These are phyloP conservation scores for Parauchenoglanis ngamensis DNA, from an alignment of 2,797 vertebrate species.

Conservation along the genomic window DNA sequence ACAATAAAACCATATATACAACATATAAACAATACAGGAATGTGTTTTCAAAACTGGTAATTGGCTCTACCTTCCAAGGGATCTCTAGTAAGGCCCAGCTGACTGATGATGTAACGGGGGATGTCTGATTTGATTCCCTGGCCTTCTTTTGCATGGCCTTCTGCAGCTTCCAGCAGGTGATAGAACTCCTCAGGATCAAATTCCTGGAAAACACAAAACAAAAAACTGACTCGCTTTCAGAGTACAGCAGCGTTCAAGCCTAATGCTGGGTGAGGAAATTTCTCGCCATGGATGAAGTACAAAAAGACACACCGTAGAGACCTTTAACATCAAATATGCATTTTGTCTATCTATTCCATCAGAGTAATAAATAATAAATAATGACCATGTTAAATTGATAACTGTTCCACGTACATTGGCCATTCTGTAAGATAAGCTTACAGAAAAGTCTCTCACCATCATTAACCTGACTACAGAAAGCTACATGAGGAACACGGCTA, in stretches of 20 bases:
- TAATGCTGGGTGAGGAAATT: neutral
- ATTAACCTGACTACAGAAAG: neutral
- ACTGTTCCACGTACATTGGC: neutral
- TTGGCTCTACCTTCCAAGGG: conserved; percentile 86
- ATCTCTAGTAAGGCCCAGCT: conserved; percentile 95
- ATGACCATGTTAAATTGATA: neutral
- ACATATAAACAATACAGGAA: neutral
- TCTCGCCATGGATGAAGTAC: neutral
- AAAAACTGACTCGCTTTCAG: neutral
- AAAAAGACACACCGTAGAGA: neutral
- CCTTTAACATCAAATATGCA: neutral
- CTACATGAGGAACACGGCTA: neutral
- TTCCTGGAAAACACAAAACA: conserved; percentile 73
- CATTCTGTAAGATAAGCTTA: neutral
- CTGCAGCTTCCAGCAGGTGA: conserved; percentile 93
- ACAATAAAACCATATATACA: too few relatives aligned
- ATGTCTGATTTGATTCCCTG: conserved; percentile 96
- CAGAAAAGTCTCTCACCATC: neutral
- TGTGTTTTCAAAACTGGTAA: neutral
- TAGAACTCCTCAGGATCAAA: conserved; percentile 98
- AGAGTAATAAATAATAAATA: neutral
- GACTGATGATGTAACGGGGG: conserved; percentile 95
- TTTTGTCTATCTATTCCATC: neutral
- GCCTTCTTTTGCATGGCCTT: conserved; percentile 95
- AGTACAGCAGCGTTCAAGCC: neutral